Evolutionary conservation across 2,113 vertebrate genomes (phyloP).

Genomic region (Opisthocomus hoazin): DNA sequence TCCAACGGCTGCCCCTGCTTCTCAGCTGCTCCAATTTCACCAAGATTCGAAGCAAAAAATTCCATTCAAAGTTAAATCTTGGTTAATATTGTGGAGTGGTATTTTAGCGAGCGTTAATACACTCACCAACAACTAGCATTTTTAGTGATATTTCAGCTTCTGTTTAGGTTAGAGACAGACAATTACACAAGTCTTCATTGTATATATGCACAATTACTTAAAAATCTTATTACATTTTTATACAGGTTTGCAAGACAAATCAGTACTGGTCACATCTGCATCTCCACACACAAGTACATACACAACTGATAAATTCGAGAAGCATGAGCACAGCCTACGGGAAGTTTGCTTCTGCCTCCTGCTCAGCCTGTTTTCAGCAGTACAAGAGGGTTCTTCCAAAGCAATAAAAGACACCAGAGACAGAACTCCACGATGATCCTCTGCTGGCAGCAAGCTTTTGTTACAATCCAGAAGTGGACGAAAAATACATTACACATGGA

Average conservation of each 20-base stretch:
- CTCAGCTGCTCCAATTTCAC: not conserved
- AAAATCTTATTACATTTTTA: not conserved
- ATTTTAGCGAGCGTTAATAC: not conserved
- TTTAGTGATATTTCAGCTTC: not conserved
- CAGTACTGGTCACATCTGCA: not conserved
- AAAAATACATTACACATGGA: not conserved
- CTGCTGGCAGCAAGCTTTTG: not conserved
- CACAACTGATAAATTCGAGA: not conserved
- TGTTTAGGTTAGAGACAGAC: not conserved
- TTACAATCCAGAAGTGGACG: not conserved
- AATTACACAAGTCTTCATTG: not conserved
- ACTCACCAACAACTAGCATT: not conserved
- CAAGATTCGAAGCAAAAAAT: not conserved
- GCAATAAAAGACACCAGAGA: not conserved
- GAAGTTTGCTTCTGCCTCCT: not conserved
- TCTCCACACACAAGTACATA: not conserved
- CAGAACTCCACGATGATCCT: not conserved
- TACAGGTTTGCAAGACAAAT: not conserved
- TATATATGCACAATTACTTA: not conserved
- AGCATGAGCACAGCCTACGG: not conserved
- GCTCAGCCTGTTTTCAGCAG: not conserved
- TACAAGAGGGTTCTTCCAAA: not conserved
- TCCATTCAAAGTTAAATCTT: not conserved
- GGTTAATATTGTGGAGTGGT: not conserved
- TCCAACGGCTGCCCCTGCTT: not conserved